Conservation (phyloP, 1,140 invertebrate genomes). For the Bemisia tabaci region DNA sequence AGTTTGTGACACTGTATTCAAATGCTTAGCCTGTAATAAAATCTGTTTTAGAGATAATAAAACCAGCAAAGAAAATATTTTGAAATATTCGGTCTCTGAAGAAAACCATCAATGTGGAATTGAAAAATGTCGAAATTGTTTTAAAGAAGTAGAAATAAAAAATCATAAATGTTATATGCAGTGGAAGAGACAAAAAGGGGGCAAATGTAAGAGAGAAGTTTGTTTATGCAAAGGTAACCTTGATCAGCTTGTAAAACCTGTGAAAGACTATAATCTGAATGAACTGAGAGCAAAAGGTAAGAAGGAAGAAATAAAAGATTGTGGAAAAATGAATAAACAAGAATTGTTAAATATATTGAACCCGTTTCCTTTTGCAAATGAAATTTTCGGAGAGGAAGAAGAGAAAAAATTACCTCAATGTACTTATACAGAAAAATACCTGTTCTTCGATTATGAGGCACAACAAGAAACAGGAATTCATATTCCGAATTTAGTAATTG, state of each 20-base stretch:
- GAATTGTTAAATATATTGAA: constrained; percentile 7
- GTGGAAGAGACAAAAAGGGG: constrained; percentile 5
- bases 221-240: constrained; percentile 3
- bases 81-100: background rate
- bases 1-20: background rate
- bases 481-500: constrained; percentile 7
- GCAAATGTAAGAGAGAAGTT: constrained; percentile 3
- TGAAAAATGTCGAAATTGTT: constrained; percentile 4
- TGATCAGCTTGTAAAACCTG: constrained; percentile 6
- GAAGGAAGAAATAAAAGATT: constrained; percentile 2
- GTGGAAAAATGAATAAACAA: constrained; percentile 8
- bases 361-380: constrained; percentile 8
- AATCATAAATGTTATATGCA: constrained; percentile 5
- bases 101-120: constrained; percentile 3
- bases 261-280: constrained; percentile 9
- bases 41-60: background rate
- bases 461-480: constrained; percentile 7
- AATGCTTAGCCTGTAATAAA: constrained; percentile 6
- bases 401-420: constrained; percentile 2
- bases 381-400: constrained; percentile 3
- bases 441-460: constrained; percentile 9
- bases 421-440: constrained; percentile 8
- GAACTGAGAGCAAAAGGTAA: constrained; percentile 4
- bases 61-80: background rate
- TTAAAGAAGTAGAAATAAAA: constrained; percentile 5